Conservation (phyloP, 2,113 vertebrate species). For the Parus major region DNA sequence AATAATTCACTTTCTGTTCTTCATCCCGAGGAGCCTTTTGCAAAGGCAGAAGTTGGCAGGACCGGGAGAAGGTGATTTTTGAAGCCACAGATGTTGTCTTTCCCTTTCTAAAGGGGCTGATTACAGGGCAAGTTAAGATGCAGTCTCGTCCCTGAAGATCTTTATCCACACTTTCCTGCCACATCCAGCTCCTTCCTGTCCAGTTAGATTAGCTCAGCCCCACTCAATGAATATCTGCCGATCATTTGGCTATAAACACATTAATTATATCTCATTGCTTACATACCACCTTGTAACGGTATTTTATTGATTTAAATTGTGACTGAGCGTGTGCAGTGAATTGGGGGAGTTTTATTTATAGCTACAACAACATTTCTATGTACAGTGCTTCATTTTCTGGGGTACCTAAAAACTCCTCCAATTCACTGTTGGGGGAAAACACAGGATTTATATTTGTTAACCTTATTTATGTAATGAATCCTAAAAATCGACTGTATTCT, state of each 20-base stretch:
- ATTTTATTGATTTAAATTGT: slow-evolving; percentile 64
- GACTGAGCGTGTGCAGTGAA: slow-evolving; percentile 45
- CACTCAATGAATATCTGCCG: slow-evolving; percentile 7
- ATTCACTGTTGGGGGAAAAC: not conserved
- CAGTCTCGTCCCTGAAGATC: slow-evolving; percentile 21
- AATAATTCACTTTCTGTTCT: not conserved
- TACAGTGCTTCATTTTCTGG: not conserved
- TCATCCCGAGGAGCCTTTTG: not conserved
- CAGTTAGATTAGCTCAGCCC: slow-evolving; percentile 25
- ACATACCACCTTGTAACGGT: slow-evolving; percentile 22
- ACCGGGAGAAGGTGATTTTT: slow-evolving; percentile 4
- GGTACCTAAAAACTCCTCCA: not conserved
- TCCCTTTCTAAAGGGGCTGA: not conserved
- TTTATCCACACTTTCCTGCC: slow-evolving; percentile 2
- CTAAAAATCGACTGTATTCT: not conserved
- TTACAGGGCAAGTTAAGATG: slow-evolving; percentile 27
- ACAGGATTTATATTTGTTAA: not conserved
- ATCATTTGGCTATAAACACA: slow-evolving; percentile 45
- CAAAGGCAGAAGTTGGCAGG: slow-evolving; percentile 39
- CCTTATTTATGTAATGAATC: not conserved
- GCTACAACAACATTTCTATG: not conserved
- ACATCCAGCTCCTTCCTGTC: slow-evolving; percentile 8
- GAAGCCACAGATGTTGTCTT: slow-evolving; percentile 24
- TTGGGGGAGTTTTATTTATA: slow-evolving; percentile 59
- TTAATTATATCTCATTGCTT: slow-evolving; percentile 65